phyloP scores from a whole-genome alignment of 2,113 vertebrate genomes.

The Indri indri region DNA sequence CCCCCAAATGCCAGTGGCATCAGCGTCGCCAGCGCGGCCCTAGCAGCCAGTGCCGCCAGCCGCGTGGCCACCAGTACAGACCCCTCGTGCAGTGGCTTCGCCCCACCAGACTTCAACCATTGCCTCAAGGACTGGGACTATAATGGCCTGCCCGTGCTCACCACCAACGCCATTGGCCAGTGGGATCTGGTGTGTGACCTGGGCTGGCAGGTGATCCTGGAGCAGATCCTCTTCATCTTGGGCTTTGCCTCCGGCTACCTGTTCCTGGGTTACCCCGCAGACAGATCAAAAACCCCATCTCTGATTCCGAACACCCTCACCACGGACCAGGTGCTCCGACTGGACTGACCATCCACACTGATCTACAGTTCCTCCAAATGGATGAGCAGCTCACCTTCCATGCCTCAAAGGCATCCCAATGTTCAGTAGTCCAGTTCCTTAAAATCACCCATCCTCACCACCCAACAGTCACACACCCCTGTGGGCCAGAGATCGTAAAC shows the following conservation, averaged over 20 bases:
- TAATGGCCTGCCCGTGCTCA: conserved; percentile 88
- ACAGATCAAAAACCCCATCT: conserved; percentile 68
- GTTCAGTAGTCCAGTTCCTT: neutral
- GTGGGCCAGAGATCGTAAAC: neutral
- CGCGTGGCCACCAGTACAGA: conserved; percentile 74
- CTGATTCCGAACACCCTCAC: neutral
- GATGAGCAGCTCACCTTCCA: neutral
- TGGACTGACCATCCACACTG: neutral
- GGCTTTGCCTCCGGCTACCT: conserved; percentile 90
- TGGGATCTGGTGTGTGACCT: conserved; percentile 92
- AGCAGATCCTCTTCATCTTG: conserved; percentile 93
- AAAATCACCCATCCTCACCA: neutral
- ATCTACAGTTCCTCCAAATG: neutral
- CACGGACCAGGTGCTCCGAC: neutral
- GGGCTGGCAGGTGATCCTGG: conserved; percentile 92
- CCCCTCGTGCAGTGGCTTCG: conserved; percentile 72
- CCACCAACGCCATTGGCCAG: conserved; percentile 92
- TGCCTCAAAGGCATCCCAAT: neutral
- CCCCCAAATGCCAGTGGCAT: conserved; percentile 80
- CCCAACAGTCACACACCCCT: neutral
- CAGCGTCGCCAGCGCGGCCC: conserved; percentile 61
- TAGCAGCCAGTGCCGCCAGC: conserved; percentile 69
- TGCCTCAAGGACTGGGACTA: conserved; percentile 89
- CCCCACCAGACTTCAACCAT: conserved; percentile 85
- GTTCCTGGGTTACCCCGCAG: conserved; percentile 87